These are phyloP conservation scores for Tenthredo livida DNA, from an alignment of 2,888 invertebrate species.

Conservation along the genomic window DNA sequence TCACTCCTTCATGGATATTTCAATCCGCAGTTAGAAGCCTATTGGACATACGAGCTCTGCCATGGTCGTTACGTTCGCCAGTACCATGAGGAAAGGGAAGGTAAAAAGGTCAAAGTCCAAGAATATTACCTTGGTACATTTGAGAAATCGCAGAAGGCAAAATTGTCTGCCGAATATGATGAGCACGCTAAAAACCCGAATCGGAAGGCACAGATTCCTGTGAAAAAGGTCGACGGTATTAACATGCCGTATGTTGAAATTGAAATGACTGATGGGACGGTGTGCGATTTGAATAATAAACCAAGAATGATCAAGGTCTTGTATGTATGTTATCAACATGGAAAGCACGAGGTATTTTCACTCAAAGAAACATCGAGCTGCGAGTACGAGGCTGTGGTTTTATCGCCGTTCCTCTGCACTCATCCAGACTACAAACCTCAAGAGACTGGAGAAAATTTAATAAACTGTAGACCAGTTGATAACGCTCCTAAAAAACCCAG, in stretches of 20 bases:
- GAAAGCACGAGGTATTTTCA: constrained; percentile 95
- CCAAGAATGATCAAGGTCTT: constrained; percentile 90
- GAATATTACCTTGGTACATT: constrained; percentile 92
- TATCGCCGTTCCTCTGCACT: constrained; percentile 91
- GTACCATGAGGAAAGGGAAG: constrained; percentile 97
- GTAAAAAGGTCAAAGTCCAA: constrained; percentile 90
- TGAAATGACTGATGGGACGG: constrained; percentile 92
- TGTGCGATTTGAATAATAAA: constrained; percentile 94
- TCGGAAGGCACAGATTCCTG: constrained; percentile 78
- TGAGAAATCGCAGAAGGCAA: constrained; percentile 84
- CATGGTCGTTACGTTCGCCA: constrained; percentile 95
- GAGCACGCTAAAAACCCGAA: constrained; percentile 81
- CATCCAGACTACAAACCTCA: constrained; percentile 93
- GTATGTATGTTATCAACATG: constrained; percentile 94
- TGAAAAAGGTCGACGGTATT: constrained; percentile 92
- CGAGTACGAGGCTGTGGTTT: constrained; percentile 94
- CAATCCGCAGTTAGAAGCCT: constrained; percentile 86
- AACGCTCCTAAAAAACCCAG: constrained; percentile 87
- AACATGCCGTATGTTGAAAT: constrained; percentile 93
- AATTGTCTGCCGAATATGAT: constrained; percentile 80
- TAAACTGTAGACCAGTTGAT: constrained; percentile 86
- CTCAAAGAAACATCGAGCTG: constrained; percentile 96
- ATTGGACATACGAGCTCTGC: constrained; percentile 98
- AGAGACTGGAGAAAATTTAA: constrained; percentile 88
- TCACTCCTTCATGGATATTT: constrained; percentile 35